These are phyloP conservation scores for Atethmia centrago DNA, from an alignment of 2,888 invertebrate species.

Conservation along the genomic window DNA sequence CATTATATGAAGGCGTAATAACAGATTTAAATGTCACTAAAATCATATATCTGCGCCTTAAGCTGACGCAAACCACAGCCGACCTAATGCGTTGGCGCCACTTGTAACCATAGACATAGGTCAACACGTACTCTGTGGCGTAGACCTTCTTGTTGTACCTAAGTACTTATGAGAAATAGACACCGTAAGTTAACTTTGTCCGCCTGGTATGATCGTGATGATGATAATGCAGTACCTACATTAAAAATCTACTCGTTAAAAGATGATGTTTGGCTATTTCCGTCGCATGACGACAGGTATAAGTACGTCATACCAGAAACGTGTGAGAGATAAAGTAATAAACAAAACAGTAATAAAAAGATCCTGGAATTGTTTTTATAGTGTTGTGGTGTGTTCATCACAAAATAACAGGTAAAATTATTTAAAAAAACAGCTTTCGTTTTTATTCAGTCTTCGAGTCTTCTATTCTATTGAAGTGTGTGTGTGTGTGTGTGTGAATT, in stretches of 20 bases:
- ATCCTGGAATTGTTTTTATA: constrained; percentile 39
- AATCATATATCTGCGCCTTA: no score
- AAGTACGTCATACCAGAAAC: constrained; percentile 44
- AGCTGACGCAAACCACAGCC: constrained; percentile 47
- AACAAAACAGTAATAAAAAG: constrained; percentile 35
- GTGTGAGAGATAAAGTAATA: constrained; percentile 38
- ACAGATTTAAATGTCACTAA: no score
- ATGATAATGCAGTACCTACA: constrained; percentile 19
- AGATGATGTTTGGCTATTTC: constrained; percentile 35
- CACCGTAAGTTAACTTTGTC: neutral
- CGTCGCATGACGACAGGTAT: constrained; percentile 37
- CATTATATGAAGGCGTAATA: no score
- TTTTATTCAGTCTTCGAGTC: no score
- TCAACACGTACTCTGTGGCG: constrained; percentile 39
- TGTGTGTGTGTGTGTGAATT: accelerated
- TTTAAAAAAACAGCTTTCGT: neutral
- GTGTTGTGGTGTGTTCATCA: constrained; percentile 1
- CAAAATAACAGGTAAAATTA: neutral
- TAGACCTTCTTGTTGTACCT: constrained; percentile 27
- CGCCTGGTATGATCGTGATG: constrained; percentile 11
- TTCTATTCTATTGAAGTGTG: no score
- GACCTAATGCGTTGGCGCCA: constrained; percentile 53
- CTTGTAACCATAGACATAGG: constrained; percentile 52
- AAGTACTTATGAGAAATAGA: constrained; percentile 17
- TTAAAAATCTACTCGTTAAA: constrained; percentile 26